These are phyloP conservation scores for Stichodactyla mertensii DNA, from an alignment of 64 coral and sea anemone species.

Conservation along the genomic window DNA sequence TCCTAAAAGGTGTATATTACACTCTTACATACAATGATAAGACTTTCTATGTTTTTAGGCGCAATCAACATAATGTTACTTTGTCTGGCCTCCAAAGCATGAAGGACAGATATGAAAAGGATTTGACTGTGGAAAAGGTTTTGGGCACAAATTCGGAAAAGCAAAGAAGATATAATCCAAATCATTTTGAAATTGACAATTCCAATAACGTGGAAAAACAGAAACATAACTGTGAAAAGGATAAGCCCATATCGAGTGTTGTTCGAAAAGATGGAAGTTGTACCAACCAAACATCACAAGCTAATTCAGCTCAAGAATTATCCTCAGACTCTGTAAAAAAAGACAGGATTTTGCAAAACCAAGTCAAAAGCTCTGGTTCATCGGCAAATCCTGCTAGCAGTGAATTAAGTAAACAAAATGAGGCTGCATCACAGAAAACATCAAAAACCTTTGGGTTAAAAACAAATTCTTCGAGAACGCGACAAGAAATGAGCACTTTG, in stretches of 20 bases:
- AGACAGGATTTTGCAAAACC: too few species aligned
- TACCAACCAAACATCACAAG: background rate
- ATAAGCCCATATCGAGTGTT: background rate
- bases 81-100: constrained; percentile 48
- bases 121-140: constrained; percentile 47
- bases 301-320: background rate
- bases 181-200: background rate
- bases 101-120: constrained; percentile 74
- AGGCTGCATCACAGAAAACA: background rate
- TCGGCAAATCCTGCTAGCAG: background rate
- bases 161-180: background rate
- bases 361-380: too few species aligned
- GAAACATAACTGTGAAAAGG: background rate
- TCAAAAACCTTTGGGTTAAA: background rate
- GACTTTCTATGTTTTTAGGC: constrained; percentile 14
- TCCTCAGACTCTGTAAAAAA: too few species aligned
- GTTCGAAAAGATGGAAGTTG: too few species aligned
- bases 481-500: background rate
- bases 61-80: constrained; percentile 61
- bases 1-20: too few species aligned
- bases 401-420: background rate
- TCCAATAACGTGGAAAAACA: background rate
- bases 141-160: constrained; percentile 7
- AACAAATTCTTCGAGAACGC: background rate
- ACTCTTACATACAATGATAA: too few species aligned